These are phyloP conservation scores for Drosophila grimshawi DNA, from an alignment of 1,140 invertebrate genomes.

Conservation along the genomic window DNA sequence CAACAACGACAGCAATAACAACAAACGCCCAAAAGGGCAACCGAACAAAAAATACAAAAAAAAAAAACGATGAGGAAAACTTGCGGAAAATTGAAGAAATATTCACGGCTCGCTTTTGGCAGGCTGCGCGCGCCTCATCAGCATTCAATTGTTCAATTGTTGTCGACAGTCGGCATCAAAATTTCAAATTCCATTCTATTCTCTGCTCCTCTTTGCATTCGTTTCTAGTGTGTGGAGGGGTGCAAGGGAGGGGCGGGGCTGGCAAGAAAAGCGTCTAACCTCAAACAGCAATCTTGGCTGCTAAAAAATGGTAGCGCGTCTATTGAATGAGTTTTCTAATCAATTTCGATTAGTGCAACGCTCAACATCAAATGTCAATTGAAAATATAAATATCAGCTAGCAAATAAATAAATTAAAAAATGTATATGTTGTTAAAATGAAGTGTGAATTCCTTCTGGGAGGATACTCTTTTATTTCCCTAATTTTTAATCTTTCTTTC, in stretches of 20 bases:
- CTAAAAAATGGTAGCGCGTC: too few species aligned
- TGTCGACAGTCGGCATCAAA: constrained; percentile 26
- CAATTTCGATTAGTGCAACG: background rate
- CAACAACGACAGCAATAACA: background rate
- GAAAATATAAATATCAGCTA: too few species aligned
- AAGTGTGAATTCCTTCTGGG: too few species aligned
- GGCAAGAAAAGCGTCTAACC: background rate
- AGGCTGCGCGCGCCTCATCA: constrained; percentile 49
- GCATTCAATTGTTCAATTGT: constrained; percentile 68
- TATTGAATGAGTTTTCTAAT: background rate
- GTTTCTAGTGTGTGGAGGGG: background rate
- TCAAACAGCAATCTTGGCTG: background rate
- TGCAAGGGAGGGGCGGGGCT: background rate
- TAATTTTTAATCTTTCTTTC: too few species aligned
- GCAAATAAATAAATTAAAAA: too few species aligned
- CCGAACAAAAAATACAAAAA: background rate
- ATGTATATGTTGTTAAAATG: too few species aligned
- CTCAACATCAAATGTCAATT: background rate
- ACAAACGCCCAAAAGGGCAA: too few species aligned
- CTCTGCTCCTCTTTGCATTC: background rate
- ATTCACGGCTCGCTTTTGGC: constrained; percentile 4
- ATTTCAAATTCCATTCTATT: constrained; percentile 14
- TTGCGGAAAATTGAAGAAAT: background rate
- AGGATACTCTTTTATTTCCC: too few species aligned
- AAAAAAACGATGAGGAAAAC: background rate